Conservation (phyloP, 2,888 invertebrate species). For the Tachina grossa region DNA sequence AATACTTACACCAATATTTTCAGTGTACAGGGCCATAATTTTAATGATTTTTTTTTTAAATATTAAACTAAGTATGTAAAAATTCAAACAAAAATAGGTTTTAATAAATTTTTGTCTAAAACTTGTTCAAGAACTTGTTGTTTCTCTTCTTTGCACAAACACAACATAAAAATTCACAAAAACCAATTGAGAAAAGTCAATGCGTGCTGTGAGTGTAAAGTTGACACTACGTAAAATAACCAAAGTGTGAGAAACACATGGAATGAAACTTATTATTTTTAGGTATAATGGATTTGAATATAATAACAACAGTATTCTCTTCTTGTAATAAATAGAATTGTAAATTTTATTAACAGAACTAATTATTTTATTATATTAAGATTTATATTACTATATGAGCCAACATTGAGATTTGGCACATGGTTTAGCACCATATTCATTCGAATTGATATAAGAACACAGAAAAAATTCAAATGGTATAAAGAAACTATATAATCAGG, state of each 20-base stretch:
- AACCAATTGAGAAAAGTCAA: constrained; percentile 22
- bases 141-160: constrained; percentile 34
- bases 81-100: not conserved
- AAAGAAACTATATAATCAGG: too few relatives aligned
- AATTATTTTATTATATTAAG: too few relatives aligned
- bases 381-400: too few relatives aligned
- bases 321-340: too few relatives aligned
- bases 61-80: constrained; percentile 27
- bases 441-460: too few relatives aligned
- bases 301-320: too few relatives aligned
- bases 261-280: too few relatives aligned
- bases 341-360: too few relatives aligned
- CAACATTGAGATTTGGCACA: too few relatives aligned
- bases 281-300: too few relatives aligned
- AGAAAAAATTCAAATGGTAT: too few relatives aligned
- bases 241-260: not conserved
- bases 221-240: not conserved
- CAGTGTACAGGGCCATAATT: constrained; percentile 75
- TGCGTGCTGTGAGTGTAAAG: constrained; percentile 17
- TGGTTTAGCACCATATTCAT: too few relatives aligned
- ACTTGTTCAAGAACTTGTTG: constrained; percentile 25
- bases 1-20: constrained; percentile 76
- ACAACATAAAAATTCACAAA: constrained; percentile 40
- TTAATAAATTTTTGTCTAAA: constrained; percentile 9
- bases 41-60: constrained; percentile 20